Percentiles rank a stretch among this genome's conserved stretches.
Evolutionary conservation across 2,797 vertebrate genomes (phyloP).

Genomic region (Tadarida brasiliensis): DNA sequence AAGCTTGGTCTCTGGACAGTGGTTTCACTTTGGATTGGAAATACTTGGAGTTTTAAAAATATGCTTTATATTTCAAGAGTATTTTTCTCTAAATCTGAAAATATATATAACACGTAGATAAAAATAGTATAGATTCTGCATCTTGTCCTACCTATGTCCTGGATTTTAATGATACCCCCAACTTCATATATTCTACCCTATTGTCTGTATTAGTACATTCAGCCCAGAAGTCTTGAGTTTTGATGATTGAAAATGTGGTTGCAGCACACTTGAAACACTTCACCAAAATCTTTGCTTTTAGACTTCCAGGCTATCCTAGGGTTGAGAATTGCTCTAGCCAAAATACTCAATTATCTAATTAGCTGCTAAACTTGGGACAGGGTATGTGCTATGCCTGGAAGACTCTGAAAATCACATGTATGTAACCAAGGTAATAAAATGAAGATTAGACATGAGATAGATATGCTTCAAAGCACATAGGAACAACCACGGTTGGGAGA

Average conservation of each 20-base stretch:
- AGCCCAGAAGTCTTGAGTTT: conserved; percentile 4
- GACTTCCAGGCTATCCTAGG: neutral
- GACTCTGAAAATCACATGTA: conserved; percentile 12
- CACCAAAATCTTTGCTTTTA: conserved; percentile 44
- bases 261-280: conserved; percentile 1
- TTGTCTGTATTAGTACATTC: conserved; percentile 5
- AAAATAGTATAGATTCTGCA: neutral
- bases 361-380: neutral
- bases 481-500: neutral
- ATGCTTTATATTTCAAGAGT: neutral
- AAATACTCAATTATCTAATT: conserved; percentile 35
- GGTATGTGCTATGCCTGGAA: neutral
- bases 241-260: neutral
- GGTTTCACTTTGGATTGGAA: conserved; percentile 39
- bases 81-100: neutral
- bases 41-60: neutral
- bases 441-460: neutral
- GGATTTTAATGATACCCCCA: neutral
- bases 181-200: neutral
- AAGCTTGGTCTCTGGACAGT: neutral
- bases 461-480: neutral
- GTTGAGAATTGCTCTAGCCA: neutral
- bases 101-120: neutral
- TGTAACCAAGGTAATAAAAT: neutral
- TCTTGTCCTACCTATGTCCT: neutral